Evolutionary conservation across 2,113 vertebrate species (phyloP), one percentile per base, ranked within the genome.

Genomic region (Poeciliopsis retropinna): DNA sequence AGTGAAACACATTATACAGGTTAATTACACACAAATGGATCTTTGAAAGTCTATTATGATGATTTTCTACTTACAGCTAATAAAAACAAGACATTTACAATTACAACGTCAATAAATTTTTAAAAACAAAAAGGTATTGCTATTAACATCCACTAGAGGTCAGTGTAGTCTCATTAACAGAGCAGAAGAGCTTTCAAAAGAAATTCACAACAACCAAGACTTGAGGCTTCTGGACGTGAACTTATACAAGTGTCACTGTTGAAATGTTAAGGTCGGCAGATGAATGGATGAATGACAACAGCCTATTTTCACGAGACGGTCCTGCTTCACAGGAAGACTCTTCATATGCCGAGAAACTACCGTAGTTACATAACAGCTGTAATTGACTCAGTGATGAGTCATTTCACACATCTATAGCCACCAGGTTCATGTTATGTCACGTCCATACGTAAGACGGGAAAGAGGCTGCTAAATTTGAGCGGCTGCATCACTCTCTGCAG

Each of bases 371-470:
- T 85, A 92, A 93, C 80, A 64, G n/a, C 25, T 12, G 73, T 29
- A 75, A 86, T 75, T 83, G 25, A 60, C 79, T 75, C 75, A 80
- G 12, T 71, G 67, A 85, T 91, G 89, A 92, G 65, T 92, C 88
- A 92, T 78, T 77, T 77, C 47, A 82, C 77, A 76, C 39, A 88
- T 64, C 67, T 27, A 30, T 60, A 87, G 80, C 78, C 65, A 72
- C 57, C 41, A 60, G 78, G 62, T 47, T 34, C 14, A 60, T 60
- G 10, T 27, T 34, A 70, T 74, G 64, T 80, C 67, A 73, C 14
- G 63, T 76, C 62, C 3, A 64, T 25, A 11, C 34, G 34, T 61
- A 54, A 17, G 1, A 78, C 1, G 44, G 75, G 47, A 54, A 44
- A 69, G 80, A 81, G 37, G 81, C 80, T 81, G 71, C 74, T 82